phyloP scores from a whole-genome alignment of 2,113 vertebrate species.

The Plecturocebus donacophilus region DNA sequence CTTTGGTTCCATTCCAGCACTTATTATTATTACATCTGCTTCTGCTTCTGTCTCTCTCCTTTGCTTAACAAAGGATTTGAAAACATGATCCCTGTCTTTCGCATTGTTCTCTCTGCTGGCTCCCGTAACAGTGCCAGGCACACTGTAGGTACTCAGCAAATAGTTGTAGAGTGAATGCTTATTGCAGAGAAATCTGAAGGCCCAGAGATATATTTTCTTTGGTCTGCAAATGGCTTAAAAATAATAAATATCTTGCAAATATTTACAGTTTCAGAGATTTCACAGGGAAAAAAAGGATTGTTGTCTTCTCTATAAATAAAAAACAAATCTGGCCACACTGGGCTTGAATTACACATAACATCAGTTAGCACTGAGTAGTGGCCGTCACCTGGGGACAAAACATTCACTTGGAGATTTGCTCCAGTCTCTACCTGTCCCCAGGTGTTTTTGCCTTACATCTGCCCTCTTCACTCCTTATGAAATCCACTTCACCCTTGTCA shows the following conservation, averaged over 20 bases:
- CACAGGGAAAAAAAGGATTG: background rate
- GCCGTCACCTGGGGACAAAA: background rate
- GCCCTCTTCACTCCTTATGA: background rate
- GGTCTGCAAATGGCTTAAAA: background rate
- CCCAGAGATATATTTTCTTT: background rate
- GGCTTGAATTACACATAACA: background rate
- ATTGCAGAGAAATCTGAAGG: background rate
- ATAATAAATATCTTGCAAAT: background rate
- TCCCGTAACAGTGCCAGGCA: background rate
- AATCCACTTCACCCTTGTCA: background rate
- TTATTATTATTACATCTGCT: background rate
- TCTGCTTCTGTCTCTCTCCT: background rate
- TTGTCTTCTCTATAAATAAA: background rate
- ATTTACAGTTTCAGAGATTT: background rate
- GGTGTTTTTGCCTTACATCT: background rate
- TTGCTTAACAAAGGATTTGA: background rate
- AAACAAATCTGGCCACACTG: background rate
- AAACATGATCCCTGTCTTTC: background rate
- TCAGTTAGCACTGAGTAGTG: background rate
- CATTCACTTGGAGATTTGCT: background rate
- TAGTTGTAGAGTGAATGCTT: background rate
- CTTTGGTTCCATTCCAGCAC: no score
- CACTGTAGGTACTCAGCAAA: background rate
- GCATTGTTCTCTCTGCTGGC: background rate
- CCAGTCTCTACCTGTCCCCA: background rate